Conservation (phyloP, 1,140 invertebrate genomes). For the Notospermus geniculatus region DNA sequence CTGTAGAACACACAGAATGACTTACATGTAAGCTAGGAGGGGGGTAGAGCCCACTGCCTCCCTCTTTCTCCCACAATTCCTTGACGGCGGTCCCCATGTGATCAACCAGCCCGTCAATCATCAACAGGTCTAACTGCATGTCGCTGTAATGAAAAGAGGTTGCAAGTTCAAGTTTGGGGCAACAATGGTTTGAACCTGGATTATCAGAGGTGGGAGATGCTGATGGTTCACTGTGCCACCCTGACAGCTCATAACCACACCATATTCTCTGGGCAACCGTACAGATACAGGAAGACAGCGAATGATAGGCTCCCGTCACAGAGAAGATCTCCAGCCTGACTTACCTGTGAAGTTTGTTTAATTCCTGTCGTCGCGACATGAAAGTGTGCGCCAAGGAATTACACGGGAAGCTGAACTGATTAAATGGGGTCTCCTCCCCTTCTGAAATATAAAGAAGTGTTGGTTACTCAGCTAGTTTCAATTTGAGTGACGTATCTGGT, state of each 20-base stretch:
- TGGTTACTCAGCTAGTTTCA: too few species aligned
- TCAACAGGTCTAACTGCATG: slow-evolving; percentile 47
- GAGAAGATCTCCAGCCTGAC: too few species aligned
- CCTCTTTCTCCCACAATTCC: slow-evolving; percentile 67
- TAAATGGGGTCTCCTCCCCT: slow-evolving; percentile 44
- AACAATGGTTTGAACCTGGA: slow-evolving; percentile 7
- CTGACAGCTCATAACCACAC: too few species aligned
- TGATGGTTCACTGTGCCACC: too few species aligned
- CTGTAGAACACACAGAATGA: too few species aligned
- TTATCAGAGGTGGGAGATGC: too few species aligned
- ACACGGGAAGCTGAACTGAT: slow-evolving; percentile 63
- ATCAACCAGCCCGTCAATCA: slow-evolving; percentile 62
- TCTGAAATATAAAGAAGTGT: slow-evolving; percentile 40
- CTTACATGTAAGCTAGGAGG: slow-evolving; percentile 71
- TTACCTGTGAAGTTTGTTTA: slow-evolving; percentile 39
- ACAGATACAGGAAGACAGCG: too few species aligned
- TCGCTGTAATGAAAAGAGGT: slow-evolving; percentile 23
- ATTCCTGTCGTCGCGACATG: slow-evolving; percentile 49
- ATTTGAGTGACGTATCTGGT: neutral
- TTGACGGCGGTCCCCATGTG: slow-evolving; percentile 39
- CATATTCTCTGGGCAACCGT: too few species aligned
- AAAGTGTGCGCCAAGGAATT: slow-evolving; percentile 60
- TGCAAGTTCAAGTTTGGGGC: neutral
- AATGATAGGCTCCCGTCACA: too few species aligned
- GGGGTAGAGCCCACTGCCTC: slow-evolving; percentile 71